Evolutionary conservation across 2,113 vertebrate genomes (phyloP), one percentile per base, ranked within the genome.

Genomic region (Odontesthes bonariensis): DNA sequence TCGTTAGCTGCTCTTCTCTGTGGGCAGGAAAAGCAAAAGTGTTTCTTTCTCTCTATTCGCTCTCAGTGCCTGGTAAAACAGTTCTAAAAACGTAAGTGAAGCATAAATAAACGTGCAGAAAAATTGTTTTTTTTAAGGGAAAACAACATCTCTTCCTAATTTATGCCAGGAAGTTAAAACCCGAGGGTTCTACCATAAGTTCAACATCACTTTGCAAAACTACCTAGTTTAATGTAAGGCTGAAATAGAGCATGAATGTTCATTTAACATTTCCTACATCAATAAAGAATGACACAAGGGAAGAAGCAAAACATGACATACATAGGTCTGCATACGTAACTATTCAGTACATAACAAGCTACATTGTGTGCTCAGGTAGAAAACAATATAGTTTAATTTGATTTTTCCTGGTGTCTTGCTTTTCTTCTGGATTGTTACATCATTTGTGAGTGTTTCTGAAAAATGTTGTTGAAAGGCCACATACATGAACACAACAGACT

Each of bases 231-330:
- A 22, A 40, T 54, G 33, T 3, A 42, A 23, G 16, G 17, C 33
- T 42, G 33, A 27, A 27, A 67, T 67, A 55, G 22, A 67, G 22
- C 35, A 67, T 1, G 4, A 9, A 35, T 67, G 17, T 22, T 54
- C 42, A 53, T 47, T 20, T 54, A 49, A 49, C 46, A 49, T 19
- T 49, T n/a, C 23, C 52, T 67, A 55, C 52, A 68, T 42, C 19
- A 57, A 27, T 23, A 68, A 76, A 60, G 38, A n/a, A 13, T 42
- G 22, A 40, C 47, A 49, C 31, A 76, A 47, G 57, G 56, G 17
- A 40, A 40, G 27, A 44, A 16, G 20, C 44, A 52, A 62, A 56
- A 67, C 8, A 11, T 55, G 31, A 49, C 5, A 33, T 20, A 49
- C 14, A 46, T 20, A 56, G 31, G 20, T 57, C 20, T 56, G 38